Percentiles rank a stretch among this genome's conserved stretches.
phyloP scores from a whole-genome alignment of 2,113 vertebrate species.

The Oncorhynchus kisutch region DNA sequence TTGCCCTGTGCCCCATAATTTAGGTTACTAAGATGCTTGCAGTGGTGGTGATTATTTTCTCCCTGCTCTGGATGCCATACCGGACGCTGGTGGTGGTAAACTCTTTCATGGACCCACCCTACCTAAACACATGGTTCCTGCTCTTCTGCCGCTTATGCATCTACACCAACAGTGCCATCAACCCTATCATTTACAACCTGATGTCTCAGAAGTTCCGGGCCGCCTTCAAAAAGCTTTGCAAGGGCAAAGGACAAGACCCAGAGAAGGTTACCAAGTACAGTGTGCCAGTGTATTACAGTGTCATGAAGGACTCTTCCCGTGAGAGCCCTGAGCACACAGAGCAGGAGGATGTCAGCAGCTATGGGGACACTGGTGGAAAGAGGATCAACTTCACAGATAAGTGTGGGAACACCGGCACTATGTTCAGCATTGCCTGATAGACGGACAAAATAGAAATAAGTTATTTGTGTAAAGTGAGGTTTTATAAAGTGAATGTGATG shows the following conservation, averaged over 20 bases:
- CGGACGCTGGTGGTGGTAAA: constrained; percentile 83
- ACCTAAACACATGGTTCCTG: constrained; percentile 81
- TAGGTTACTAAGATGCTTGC: constrained; percentile 89
- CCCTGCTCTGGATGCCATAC: constrained; percentile 86
- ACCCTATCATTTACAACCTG: constrained; percentile 84
- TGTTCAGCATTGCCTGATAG: constrained; percentile 42
- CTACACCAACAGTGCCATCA: constrained; percentile 84
- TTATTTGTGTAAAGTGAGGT: background rate
- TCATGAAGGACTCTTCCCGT: constrained; percentile 70
- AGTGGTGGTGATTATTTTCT: constrained; percentile 81
- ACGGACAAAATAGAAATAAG: background rate
- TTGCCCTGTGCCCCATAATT: constrained; percentile 8
- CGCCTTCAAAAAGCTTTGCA: constrained; percentile 78
- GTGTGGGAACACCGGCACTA: constrained; percentile 31
- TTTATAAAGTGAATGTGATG: too few species aligned
- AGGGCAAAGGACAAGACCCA: constrained; percentile 57
- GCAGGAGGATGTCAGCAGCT: constrained; percentile 67
- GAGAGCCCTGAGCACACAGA: constrained; percentile 66
- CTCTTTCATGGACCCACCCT: constrained; percentile 81
- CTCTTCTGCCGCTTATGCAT: constrained; percentile 85
- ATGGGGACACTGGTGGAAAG: constrained; percentile 29
- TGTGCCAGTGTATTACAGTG: constrained; percentile 70
- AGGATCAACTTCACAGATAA: constrained; percentile 44
- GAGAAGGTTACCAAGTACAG: constrained; percentile 37
- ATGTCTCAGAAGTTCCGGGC: constrained; percentile 86